Evolutionary conservation across 2,888 invertebrate species (phyloP), one percentile per base, ranked within the genome.

Genomic region (Troides oblongomaculatus): DNA sequence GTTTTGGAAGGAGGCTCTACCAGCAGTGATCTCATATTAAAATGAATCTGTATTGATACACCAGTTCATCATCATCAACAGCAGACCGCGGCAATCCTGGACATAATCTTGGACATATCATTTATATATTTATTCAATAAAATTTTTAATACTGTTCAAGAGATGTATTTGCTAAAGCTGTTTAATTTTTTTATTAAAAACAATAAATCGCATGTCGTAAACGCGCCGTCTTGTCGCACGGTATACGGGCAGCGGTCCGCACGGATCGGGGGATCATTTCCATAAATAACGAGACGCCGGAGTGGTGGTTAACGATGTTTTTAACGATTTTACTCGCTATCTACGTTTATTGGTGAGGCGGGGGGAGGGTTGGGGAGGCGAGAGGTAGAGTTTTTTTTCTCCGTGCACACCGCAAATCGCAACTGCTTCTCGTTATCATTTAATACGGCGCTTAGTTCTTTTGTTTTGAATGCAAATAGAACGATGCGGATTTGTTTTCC

Each of bases 261-360:
- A 66, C 72, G 72, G 73, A 76, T 75, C 76, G 79, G 77, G 65
- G 76, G 78, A 80, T 78, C 74, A 78, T 79, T 83, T 79, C 73
- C 77, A 79, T 80, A 79, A 80, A 80, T 82, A 83, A 81, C 77
- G 78, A 82, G 81, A 75, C 67, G 71, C 70, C 72, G 66, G 68
- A 76, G 74, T 70, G 72, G 67, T 53, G 71, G 74, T 75, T 77
- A 78, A 78, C 80, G 80, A 78, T 72, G 73, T 69, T 71, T 74
- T 70, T 68, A 69, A 69, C 68, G 71, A 67, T 74, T 71, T 69
- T 69, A 62, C 69, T 66, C 69, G 59, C 69, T 71, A 69, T 62
- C 69, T 65, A 69, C 69, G 30, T 69, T 69, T 69, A 69, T 69
- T 50, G 65, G 69, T 57, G 46, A 39, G 64, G 60, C 21, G 23